These are phyloP conservation scores for Nesospiza acunhae DNA, from an alignment of 2,113 vertebrate genomes.

Conservation along the genomic window DNA sequence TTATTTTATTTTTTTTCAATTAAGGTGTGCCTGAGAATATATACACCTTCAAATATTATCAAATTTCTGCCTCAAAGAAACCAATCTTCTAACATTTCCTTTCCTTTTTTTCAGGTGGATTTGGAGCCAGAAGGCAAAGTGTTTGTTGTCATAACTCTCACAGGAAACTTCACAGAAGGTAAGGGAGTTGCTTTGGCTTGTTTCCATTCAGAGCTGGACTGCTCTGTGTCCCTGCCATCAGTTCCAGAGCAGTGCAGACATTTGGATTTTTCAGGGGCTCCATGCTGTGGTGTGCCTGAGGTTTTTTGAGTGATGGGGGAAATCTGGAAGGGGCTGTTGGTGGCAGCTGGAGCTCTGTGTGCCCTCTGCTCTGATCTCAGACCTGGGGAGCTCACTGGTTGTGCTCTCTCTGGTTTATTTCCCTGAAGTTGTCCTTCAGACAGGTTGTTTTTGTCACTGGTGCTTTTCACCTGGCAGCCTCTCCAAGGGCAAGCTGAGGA, in stretches of 20 bases:
- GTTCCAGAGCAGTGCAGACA: neutral
- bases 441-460: neutral
- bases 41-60: neutral
- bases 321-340: neutral
- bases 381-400: neutral
- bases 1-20: neutral
- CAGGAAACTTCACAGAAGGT: constrained; percentile 93
- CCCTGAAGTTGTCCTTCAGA: neutral
- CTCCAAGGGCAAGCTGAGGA: neutral
- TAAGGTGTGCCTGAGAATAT: neutral
- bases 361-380: neutral
- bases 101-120: constrained; percentile 82
- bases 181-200: constrained; percentile 60
- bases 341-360: neutral
- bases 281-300: rapidly evolving
- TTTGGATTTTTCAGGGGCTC: neutral
- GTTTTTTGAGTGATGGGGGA: neutral
- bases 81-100: neutral
- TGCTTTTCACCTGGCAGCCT: neutral
- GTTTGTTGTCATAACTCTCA: constrained; percentile 86
- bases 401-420: neutral
- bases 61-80: neutral
- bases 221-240: neutral
- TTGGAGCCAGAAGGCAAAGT: constrained; percentile 97
- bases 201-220: neutral